Evolutionary conservation across 2,113 vertebrate genomes (phyloP).

Genomic region (Myocastor coypus): DNA sequence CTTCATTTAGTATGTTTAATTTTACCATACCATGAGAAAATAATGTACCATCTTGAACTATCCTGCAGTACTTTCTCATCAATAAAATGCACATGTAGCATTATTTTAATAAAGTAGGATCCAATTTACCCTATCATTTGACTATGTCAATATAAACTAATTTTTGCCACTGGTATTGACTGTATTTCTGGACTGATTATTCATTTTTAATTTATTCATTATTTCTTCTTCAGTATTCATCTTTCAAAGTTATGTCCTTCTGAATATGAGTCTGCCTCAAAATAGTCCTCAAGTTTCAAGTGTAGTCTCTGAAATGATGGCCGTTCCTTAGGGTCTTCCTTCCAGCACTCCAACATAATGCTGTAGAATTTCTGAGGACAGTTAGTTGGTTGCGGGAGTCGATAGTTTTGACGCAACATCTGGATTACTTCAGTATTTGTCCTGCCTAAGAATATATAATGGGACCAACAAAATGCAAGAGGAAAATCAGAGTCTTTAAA

Average conservation of each 20-base stretch:
- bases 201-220: slow-evolving; percentile 8
- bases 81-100: slow-evolving; percentile 14
- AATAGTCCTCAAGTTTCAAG: slow-evolving; percentile 91
- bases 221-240: slow-evolving; percentile 19
- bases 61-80: neutral
- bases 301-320: slow-evolving; percentile 94
- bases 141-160: slow-evolving; percentile 22
- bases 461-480: neutral
- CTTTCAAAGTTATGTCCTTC: slow-evolving; percentile 64
- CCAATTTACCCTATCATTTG: neutral
- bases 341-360: slow-evolving; percentile 95
- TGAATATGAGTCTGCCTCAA: slow-evolving; percentile 82
- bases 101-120: neutral
- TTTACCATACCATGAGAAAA: slow-evolving; percentile 69
- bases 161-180: slow-evolving; percentile 25
- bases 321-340: slow-evolving; percentile 74
- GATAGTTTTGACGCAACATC: slow-evolving; percentile 88
- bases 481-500: slow-evolving; percentile 27
- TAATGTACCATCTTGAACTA: slow-evolving; percentile 53
- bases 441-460: slow-evolving; percentile 86
- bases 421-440: slow-evolving; percentile 91
- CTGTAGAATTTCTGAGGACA: slow-evolving; percentile 90
- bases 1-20: slow-evolving; percentile 66
- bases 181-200: neutral
- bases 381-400: slow-evolving; percentile 88